Conservation (phyloP, 2,113 vertebrate species). For the Crotalus tigris region DNA sequence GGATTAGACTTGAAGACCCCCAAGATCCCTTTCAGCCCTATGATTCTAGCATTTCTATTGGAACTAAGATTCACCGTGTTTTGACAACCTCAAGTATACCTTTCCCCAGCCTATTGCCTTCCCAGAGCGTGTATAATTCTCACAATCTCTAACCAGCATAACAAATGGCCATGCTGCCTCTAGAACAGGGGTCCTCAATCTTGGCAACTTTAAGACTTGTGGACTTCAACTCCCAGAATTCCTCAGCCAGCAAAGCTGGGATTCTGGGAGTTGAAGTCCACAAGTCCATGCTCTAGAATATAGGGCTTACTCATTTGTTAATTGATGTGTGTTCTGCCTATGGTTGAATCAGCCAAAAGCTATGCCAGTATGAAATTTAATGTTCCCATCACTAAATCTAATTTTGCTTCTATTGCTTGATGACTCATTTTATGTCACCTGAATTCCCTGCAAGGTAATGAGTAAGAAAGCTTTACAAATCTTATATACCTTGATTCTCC, state of each 20-base stretch:
- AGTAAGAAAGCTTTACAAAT: background rate
- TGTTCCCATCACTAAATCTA: background rate
- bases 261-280: too few species aligned
- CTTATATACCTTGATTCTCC: background rate
- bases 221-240: too few species aligned
- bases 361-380: background rate
- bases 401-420: background rate
- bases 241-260: too few species aligned
- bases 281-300: background rate
- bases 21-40: background rate
- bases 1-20: background rate
- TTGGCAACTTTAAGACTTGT: too few species aligned
- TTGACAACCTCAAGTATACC: background rate
- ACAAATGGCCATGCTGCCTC: background rate
- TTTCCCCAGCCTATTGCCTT: background rate
- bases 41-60: background rate
- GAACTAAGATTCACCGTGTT: background rate
- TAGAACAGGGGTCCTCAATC: background rate
- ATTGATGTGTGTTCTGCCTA: background rate
- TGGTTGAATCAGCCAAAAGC: background rate
- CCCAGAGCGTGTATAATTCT: background rate
- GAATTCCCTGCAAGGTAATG: background rate
- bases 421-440: background rate
- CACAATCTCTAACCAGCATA: background rate
- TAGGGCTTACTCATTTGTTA: background rate